These are phyloP conservation scores for Ardeotis arabs DNA, from an alignment of 2,113 vertebrate species.

Conservation along the genomic window DNA sequence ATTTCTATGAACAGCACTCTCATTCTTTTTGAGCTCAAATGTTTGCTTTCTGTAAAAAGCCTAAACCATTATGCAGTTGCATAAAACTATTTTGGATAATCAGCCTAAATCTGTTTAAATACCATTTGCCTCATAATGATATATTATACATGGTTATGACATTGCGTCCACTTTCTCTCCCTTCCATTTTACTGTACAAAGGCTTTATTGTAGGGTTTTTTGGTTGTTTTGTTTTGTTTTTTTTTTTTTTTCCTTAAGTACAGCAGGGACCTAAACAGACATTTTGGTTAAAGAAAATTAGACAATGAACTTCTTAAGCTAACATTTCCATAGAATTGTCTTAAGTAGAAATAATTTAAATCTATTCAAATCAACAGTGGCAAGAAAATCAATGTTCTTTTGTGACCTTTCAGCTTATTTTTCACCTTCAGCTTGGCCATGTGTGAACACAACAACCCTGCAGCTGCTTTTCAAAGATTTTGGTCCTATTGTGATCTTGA, in stretches of 20 bases:
- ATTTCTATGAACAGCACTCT: not conserved
- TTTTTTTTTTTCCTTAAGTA: not conserved
- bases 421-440: not conserved
- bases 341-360: constrained; percentile 34
- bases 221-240: not conserved
- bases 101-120: constrained; percentile 30
- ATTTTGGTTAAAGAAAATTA: not conserved
- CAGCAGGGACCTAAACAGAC: not conserved
- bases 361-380: not conserved
- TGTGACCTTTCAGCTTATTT: constrained; percentile 34
- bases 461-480: not conserved
- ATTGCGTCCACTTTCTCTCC: constrained; percentile 38
- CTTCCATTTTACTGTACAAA: constrained; percentile 35
- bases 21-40: not conserved
- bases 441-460: not conserved
- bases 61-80: constrained; percentile 12
- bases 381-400: constrained; percentile 17
- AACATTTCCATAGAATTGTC: constrained; percentile 9
- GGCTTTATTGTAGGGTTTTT: not conserved
- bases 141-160: constrained; percentile 35
- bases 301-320: constrained; percentile 2
- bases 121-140: constrained; percentile 25
- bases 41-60: constrained; percentile 16
- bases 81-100: constrained; percentile 47
- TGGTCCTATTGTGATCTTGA: constrained; percentile 20